Evolutionary conservation across 2,113 vertebrate species (phyloP).

Genomic region (Ophiodon elongatus): DNA sequence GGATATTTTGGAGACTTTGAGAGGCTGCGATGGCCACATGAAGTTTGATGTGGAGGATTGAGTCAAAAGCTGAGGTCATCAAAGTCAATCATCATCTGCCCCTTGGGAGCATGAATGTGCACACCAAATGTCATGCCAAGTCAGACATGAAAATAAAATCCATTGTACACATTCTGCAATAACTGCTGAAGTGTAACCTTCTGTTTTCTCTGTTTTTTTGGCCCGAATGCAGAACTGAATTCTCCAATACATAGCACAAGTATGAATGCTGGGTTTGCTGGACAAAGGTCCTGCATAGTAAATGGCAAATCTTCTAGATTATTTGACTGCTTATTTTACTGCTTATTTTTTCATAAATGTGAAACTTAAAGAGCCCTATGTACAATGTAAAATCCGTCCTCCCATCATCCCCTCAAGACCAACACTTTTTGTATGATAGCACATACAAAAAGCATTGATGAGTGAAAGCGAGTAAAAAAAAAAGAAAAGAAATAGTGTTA

Average conservation of each 20-base stretch:
- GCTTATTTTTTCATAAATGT: neutral
- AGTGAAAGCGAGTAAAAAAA: neutral
- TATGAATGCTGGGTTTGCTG: neutral
- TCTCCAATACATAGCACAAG: neutral
- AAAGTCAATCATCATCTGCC: slow-evolving; percentile 6
- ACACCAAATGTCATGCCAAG: slow-evolving; percentile 22
- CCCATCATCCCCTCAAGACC: neutral
- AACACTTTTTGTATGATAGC: neutral
- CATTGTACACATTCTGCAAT: slow-evolving; percentile 1
- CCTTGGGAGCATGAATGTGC: slow-evolving; percentile 1
- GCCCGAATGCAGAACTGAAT: neutral
- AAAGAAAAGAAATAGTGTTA: neutral
- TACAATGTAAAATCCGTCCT: no score
- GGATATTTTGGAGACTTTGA: slow-evolving; percentile 18
- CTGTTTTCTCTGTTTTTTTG: neutral
- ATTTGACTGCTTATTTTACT: neutral
- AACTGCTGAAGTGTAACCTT: neutral
- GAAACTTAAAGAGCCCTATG: neutral
- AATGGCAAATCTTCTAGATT: neutral
- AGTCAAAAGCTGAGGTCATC: neutral
- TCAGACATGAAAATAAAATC: slow-evolving; percentile 22
- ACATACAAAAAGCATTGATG: neutral
- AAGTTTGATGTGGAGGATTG: neutral
- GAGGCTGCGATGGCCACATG: no score
- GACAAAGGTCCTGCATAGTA: neutral